phyloP scores from a whole-genome alignment of 2,888 invertebrate species.

The Nephrocerus scutellatus region DNA sequence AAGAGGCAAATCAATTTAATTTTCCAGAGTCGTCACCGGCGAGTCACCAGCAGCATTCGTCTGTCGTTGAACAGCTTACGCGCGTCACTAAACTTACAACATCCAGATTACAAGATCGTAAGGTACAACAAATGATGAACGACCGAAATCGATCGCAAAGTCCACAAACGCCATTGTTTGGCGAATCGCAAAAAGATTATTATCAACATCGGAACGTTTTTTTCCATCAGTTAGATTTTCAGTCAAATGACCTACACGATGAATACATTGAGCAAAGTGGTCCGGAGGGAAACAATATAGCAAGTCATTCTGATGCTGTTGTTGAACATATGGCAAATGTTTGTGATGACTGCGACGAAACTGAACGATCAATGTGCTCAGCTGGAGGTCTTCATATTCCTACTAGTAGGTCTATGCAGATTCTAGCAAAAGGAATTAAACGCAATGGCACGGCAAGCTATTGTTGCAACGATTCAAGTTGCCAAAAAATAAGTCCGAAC shows the following conservation, averaged over 20 bases:
- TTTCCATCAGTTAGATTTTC: constrained; percentile 13
- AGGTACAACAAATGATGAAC: constrained; percentile 31
- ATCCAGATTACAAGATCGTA: constrained; percentile 31
- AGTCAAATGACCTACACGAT: constrained; percentile 12
- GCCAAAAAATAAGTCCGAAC: constrained; percentile 33
- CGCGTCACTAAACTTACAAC: constrained; percentile 24
- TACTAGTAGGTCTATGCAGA: constrained; percentile 51
- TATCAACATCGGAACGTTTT: constrained; percentile 15
- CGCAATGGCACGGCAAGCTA: constrained; percentile 60
- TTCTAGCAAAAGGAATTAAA: constrained; percentile 52
- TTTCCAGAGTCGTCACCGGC: constrained; percentile 38
- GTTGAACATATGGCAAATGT: constrained; percentile 27
- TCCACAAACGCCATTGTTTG: no score
- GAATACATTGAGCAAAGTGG: no score
- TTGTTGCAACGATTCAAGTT: constrained; percentile 50
- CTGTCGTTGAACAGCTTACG: constrained; percentile 23
- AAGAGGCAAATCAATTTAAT: constrained; percentile 54
- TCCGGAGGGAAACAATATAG: no score
- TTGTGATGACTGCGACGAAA: constrained; percentile 46
- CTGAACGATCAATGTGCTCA: constrained; percentile 52
- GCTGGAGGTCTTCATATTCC: constrained; percentile 58
- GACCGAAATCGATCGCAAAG: constrained; percentile 30
- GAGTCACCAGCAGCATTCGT: constrained; percentile 10
- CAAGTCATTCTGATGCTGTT: no score
- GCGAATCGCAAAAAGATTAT: no score